Conservation (phyloP, 2,113 vertebrate species). For the Scophthalmus maximus region DNA sequence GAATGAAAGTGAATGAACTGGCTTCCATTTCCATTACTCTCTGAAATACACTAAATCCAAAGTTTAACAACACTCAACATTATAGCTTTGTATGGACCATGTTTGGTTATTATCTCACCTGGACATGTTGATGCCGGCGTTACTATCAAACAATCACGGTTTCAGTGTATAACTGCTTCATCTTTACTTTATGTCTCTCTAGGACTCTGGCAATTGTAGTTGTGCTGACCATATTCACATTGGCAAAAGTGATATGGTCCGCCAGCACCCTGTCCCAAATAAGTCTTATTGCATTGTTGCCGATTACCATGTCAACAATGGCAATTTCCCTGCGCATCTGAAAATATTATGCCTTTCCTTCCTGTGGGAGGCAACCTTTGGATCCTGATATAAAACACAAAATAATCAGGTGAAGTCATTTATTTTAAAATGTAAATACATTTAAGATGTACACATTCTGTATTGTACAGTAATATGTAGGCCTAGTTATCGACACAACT, state of each 20-base stretch:
- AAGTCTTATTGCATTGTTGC: neutral
- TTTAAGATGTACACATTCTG: no score
- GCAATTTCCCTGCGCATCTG: neutral
- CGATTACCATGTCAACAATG: conserved; percentile 1
- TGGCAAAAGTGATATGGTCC: neutral
- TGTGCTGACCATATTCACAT: neutral
- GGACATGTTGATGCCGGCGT: no score
- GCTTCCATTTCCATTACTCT: no score
- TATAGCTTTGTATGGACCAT: no score
- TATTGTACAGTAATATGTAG: no score
- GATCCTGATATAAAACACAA: no score
- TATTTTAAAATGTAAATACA: no score
- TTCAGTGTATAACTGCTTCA: neutral
- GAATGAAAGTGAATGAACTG: no score
- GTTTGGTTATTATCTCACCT: neutral
- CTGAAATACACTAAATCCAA: neutral
- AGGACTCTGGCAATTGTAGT: neutral
- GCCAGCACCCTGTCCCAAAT: neutral
- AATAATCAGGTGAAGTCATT: no score
- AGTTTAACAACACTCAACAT: no score
- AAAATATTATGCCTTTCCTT: neutral
- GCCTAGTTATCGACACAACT: no score
- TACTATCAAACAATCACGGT: neutral
- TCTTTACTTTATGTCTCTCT: neutral
- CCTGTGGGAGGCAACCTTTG: neutral